Base-by-base conservation (phyloP, 1,140 invertebrate species). In the Cecropterus lyciades region DNA sequence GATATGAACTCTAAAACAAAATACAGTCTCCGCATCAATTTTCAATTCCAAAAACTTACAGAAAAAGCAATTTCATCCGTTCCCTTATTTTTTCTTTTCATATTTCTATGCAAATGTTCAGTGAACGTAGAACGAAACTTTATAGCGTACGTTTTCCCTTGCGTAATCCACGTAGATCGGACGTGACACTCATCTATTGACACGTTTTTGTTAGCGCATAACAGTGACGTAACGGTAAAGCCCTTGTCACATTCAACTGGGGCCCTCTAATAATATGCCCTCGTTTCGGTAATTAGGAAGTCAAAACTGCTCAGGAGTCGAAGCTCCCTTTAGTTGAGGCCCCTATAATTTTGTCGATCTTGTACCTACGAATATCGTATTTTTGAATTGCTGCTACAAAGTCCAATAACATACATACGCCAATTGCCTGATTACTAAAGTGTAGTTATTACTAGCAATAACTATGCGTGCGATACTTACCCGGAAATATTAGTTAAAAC, bases 141-240 rank as follows among this genome's bases (percentile, higher is more conserved):
- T 40, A n/a, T 40, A 40, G 11, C 51, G 14, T 40, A 53, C 51
- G 14, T 53, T n/a, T n/a, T n/a, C 51, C 8, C 49, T 53, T 53
- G 30, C 51, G 51, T 40, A 53, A 53, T 37, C n/a, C 51, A 53
- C 51, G 51, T 53, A 53, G 13, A 53, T 53, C 30, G 30, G 13
- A 53, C 51, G 51, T 40, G 51, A 53, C 30, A 17, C 5, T 53
- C 33, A 14, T 53, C 8, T 40, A 33, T 53, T 40, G 51, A 53
- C 8, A 24, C 14, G 15, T 13, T 10, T 14, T 59, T 43, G 20
- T 59, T 30, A 59, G n/a, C 14, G 6, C 45, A 43, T n/a, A 17
- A 13, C 8, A 20, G 16, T 48, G 11, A 9, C 45, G 10, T 20
- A 8, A 33, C 9, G 33, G 51, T 16, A 8, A 8, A 10, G 9